A percentile compares a stretch with the other conserved stretches of the same genome.
Evolutionary conservation across 2,797 vertebrate species (phyloP).

Genomic region (Knipowitschia caucasica): DNA sequence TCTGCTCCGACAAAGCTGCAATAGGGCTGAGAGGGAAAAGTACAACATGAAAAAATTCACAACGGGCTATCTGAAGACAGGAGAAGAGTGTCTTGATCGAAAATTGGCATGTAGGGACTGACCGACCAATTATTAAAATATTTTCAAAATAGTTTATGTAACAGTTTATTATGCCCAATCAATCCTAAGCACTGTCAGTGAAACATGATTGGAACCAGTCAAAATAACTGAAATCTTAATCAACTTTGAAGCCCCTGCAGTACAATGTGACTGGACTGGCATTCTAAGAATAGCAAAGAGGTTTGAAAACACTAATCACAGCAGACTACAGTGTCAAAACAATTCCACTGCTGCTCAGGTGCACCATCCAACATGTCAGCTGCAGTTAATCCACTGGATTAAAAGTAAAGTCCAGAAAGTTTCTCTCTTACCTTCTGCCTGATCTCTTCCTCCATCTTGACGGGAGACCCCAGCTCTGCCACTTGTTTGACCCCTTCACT

Average conservation of each 20-base stretch:
- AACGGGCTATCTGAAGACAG: too few relatives aligned
- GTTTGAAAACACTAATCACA: conserved; percentile 40
- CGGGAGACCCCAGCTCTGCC: conserved; percentile 92
- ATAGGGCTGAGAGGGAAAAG: conserved; percentile 43
- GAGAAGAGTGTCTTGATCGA: not conserved
- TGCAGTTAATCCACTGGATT: not conserved
- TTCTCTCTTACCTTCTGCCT: conserved; percentile 86
- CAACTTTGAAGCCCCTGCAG: not conserved
- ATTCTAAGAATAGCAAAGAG: conserved; percentile 32
- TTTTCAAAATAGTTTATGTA: not conserved
- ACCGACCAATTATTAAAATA: not conserved
- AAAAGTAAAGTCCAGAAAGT: not conserved
- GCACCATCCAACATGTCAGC: conserved; percentile 6
- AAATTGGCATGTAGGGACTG: not conserved
- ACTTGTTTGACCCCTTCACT: conserved; percentile 95
- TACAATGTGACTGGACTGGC: conserved; percentile 1
- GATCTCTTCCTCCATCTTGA: conserved; percentile 99
- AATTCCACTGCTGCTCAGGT: conserved; percentile 29
- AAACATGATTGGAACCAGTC: conserved; percentile 2
- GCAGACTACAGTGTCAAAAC: conserved; percentile 43
- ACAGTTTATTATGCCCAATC: too few relatives aligned
- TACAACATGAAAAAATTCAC: conserved; percentile 27
- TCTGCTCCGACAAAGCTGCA: conserved; percentile 55
- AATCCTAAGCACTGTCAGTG: too few relatives aligned
- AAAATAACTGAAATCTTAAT: conserved; percentile 2